phyloP scores from a whole-genome alignment of 2,113 vertebrate species.

The Pachyramphus minor region DNA sequence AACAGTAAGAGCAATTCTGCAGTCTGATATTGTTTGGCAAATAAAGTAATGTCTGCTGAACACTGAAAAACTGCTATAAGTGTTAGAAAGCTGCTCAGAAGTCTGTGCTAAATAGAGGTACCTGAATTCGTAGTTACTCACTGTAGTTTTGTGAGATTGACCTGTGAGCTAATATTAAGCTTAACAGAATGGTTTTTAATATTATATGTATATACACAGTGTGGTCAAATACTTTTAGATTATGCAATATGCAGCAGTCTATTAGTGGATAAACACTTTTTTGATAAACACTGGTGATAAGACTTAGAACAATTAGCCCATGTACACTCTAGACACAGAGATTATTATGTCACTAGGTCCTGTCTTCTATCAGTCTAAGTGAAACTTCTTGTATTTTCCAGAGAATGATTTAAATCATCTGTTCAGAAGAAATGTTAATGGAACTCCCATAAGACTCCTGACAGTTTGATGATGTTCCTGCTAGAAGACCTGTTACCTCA shows the following conservation, averaged over 20 bases:
- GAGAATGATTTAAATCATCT: conserved; percentile 16
- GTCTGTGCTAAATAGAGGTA: neutral
- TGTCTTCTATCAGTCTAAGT: neutral
- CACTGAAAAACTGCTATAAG: conserved; percentile 76
- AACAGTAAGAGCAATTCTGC: conserved; percentile 74
- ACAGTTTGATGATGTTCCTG: conserved; percentile 7
- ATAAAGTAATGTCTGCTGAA: conserved; percentile 61
- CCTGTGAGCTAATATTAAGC: neutral
- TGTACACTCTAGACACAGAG: neutral
- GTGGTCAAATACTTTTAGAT: neutral
- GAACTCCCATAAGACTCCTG: neutral
- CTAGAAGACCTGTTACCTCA: neutral
- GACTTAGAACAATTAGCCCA: neutral
- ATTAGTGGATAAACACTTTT: neutral
- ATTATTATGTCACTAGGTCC: neutral
- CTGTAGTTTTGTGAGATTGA: neutral
- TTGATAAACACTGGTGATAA: neutral
- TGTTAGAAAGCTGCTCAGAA: neutral
- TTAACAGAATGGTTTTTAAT: neutral
- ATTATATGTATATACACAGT: neutral
- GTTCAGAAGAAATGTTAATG: conserved; percentile 35
- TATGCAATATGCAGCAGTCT: neutral
- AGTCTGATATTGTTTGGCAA: conserved; percentile 76
- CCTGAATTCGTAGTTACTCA: neutral
- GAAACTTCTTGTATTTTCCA: conserved; percentile 50